A percentile compares a stretch with the other conserved stretches of the same genome.
phyloP scores from a whole-genome alignment of 2,113 vertebrate genomes.

The Grammomys dolichurus region DNA sequence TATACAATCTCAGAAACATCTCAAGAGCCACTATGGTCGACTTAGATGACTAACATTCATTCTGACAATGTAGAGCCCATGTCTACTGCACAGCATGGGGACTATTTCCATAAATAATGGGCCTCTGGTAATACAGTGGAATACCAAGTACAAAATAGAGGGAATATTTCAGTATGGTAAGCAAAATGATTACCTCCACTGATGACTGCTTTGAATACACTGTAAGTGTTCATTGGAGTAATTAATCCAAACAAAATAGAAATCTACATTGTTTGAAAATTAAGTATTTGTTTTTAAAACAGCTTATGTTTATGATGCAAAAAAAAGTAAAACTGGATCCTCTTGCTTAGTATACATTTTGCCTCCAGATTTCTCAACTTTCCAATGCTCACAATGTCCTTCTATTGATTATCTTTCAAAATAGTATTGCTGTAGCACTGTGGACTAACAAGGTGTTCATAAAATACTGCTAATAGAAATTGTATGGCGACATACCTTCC shows the following conservation, averaged over 20 bases:
- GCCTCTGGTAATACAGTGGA: background rate
- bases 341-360: background rate
- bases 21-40: too few species aligned
- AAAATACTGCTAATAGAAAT: slow-evolving; percentile 29
- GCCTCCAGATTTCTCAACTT: background rate
- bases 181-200: background rate
- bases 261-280: background rate
- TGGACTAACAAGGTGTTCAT: slow-evolving; percentile 30
- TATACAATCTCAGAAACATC: background rate
- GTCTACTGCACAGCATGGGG: background rate
- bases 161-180: background rate
- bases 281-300: background rate
- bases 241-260: background rate
- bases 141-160: background rate
- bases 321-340: background rate
- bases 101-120: background rate
- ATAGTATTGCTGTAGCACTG: background rate
- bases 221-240: background rate
- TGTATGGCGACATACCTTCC: background rate
- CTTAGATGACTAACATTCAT: background rate
- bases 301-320: background rate
- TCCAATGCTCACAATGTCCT: background rate
- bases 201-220: background rate
- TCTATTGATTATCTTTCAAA: slow-evolving; percentile 11
- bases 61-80: too few species aligned